phyloP scores from a whole-genome alignment of 2,888 invertebrate genomes.

The Nipponacmea schrenckii region DNA sequence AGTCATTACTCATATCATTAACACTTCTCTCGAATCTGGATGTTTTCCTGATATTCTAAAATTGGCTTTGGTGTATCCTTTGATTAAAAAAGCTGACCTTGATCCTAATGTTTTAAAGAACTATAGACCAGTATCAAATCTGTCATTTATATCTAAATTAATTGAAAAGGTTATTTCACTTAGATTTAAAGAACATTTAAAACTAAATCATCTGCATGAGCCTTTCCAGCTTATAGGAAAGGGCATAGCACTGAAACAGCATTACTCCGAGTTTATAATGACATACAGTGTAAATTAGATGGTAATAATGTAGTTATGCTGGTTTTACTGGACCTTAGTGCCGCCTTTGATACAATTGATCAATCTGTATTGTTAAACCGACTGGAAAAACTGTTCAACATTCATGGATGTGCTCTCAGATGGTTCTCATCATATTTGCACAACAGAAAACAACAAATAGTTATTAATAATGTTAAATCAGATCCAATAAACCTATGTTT shows the following conservation, averaged over 20 bases:
- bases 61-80: constrained; percentile 18
- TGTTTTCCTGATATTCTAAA: constrained; percentile 11
- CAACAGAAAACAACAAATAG: neutral
- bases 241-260: constrained; percentile 20
- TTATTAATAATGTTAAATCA: neutral
- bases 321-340: constrained; percentile 25
- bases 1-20: neutral
- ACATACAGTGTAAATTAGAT: constrained; percentile 16
- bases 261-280: constrained; percentile 15
- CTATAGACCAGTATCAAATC: constrained; percentile 27
- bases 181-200: constrained; percentile 15
- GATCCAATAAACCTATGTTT: neutral
- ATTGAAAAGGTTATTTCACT: constrained; percentile 19
- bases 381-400: neutral
- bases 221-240: constrained; percentile 16
- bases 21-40: constrained; percentile 12
- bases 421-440: neutral
- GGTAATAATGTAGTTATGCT: constrained; percentile 15
- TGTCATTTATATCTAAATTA: constrained; percentile 25
- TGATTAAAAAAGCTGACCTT: constrained; percentile 27
- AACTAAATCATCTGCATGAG: constrained; percentile 14
- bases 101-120: too few species aligned
- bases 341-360: too few species aligned
- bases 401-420: neutral
- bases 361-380: neutral